phyloP scores from a whole-genome alignment of 2,797 vertebrate species.

The Taenioides sp. region DNA sequence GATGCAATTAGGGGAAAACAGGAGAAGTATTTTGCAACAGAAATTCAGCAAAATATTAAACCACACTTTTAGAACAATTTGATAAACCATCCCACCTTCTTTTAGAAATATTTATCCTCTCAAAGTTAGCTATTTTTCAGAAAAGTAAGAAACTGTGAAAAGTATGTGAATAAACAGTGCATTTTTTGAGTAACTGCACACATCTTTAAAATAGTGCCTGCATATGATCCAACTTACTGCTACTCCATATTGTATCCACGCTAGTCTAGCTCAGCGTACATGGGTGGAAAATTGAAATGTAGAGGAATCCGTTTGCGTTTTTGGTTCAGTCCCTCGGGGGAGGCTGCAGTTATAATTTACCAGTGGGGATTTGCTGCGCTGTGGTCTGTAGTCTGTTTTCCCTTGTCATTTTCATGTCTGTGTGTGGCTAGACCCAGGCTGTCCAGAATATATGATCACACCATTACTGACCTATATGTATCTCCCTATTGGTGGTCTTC shows the following conservation, averaged over 20 bases:
- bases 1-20: no score
- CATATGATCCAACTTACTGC: background rate
- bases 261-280: constrained; percentile 1
- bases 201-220: no score
- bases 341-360: constrained; percentile 64
- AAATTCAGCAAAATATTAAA: no score
- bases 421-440: constrained; percentile 60
- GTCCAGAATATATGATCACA: constrained; percentile 40
- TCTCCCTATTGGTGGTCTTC: constrained; percentile 18
- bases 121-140: no score
- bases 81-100: no score
- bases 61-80: no score
- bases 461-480: constrained; percentile 43
- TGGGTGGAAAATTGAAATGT: constrained; percentile 28
- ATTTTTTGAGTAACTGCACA: no score
- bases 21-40: no score
- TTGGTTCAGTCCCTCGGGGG: constrained; percentile 37
- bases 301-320: constrained; percentile 22
- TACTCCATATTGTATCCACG: constrained; percentile 9
- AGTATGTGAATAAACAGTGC: no score
- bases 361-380: constrained; percentile 46
- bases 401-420: constrained; percentile 76
- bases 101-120: no score
- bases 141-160: no score
- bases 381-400: constrained; percentile 54